Conservation (phyloP, 1,140 invertebrate genomes). For the Orchesella cincta region DNA sequence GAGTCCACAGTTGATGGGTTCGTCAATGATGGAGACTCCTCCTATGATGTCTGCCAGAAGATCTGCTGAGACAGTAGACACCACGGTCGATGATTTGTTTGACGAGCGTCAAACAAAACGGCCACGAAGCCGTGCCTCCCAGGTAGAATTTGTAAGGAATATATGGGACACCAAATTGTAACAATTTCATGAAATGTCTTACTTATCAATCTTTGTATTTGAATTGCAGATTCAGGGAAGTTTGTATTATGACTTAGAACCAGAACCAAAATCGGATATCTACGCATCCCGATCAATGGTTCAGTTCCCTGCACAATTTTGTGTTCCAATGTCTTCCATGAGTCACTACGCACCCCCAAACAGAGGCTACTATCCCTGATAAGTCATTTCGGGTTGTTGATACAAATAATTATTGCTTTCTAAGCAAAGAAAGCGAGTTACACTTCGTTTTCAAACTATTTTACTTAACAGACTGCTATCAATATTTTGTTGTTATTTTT, state of each 20-base stretch:
- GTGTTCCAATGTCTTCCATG: constrained; percentile 29
- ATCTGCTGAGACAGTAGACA: constrained; percentile 48
- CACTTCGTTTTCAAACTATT: background rate
- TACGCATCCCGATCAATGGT: constrained; percentile 29
- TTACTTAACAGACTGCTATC: background rate
- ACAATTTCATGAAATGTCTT: background rate
- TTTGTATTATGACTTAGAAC: constrained; percentile 30
- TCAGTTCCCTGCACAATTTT: constrained; percentile 33
- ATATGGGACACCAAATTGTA: background rate
- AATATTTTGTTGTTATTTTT: too few species aligned
- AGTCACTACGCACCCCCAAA: constrained; percentile 14
- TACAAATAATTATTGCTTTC: too few species aligned
- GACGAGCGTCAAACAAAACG: constrained; percentile 46
- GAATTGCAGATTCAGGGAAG: constrained; percentile 6
- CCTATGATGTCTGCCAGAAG: constrained; percentile 44
- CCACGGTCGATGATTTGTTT: constrained; percentile 48
- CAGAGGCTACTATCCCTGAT: constrained; percentile 13
- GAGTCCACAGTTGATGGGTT: constrained; percentile 37
- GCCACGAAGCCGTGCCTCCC: constrained; percentile 49
- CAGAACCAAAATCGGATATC: constrained; percentile 14
- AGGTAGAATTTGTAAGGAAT: constrained; percentile 37
- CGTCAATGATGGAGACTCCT: constrained; percentile 42
- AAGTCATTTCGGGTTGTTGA: background rate
- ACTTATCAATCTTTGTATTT: background rate
- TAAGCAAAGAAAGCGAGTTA: background rate